A percentile compares a stretch with the other conserved stretches of the same genome.
phyloP scores from a whole-genome alignment of 30 jellyfish, hydroid and myxozoan genomes.

The Hydra vulgaris region DNA sequence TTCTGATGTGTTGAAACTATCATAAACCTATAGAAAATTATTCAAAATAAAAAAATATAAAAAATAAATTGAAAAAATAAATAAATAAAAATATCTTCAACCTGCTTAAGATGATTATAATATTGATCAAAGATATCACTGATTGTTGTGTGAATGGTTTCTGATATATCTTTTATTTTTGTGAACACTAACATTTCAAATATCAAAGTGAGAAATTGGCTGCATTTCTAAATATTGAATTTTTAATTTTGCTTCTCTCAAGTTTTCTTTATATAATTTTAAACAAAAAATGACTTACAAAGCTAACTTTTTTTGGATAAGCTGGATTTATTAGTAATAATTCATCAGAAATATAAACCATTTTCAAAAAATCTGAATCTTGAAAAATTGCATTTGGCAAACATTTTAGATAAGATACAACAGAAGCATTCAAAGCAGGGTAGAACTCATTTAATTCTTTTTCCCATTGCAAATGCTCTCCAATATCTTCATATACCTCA shows the following conservation, averaged over 20 bases:
- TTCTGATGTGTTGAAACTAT: background rate
- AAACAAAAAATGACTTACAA: background rate
- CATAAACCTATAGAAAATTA: background rate
- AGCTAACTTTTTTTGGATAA: background rate
- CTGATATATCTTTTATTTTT: constrained; percentile 8
- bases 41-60: too few species aligned
- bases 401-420: background rate
- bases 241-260: background rate
- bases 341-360: background rate
- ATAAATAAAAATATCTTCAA: background rate
- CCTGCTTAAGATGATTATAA: constrained; percentile 4
- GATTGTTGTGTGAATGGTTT: constrained; percentile 5
- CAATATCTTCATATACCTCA: background rate
- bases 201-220: constrained; percentile 4
- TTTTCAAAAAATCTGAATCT: background rate
- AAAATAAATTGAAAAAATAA: background rate
- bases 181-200: constrained; percentile 6
- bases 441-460: background rate
- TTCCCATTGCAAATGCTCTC: background rate
- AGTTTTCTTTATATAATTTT: background rate
- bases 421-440: background rate
- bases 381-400: background rate
- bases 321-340: background rate
- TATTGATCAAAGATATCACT: background rate
- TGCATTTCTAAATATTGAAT: background rate